Evolutionary conservation across 2,797 vertebrate genomes (phyloP).

Genomic region (Varecia variegata): DNA sequence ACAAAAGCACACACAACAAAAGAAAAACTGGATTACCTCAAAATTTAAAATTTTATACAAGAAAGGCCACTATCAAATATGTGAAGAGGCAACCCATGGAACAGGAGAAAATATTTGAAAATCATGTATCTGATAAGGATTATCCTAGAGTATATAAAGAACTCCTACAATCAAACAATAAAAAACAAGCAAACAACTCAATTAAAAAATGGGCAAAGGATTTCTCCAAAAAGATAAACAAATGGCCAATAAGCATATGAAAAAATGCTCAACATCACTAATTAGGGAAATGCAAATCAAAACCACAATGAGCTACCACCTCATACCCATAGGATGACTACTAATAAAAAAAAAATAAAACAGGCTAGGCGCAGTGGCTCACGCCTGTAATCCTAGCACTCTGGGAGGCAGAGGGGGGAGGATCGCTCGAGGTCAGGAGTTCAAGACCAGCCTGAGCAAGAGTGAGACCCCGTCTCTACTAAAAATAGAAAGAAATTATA

Average conservation of each 20-base stretch:
- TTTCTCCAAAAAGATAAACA: neutral
- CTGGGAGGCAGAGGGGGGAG: too few relatives aligned
- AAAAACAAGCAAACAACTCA: neutral
- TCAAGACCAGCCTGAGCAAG: too few relatives aligned
- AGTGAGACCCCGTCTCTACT: too few relatives aligned
- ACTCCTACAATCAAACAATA: neutral
- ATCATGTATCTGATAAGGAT: neutral
- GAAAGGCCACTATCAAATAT: neutral
- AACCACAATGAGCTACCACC: neutral
- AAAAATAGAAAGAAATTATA: too few relatives aligned
- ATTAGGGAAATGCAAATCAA: neutral
- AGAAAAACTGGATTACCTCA: neutral
- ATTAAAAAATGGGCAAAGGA: neutral
- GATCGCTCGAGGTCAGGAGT: too few relatives aligned
- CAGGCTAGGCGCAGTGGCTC: too few relatives aligned
- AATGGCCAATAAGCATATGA: neutral
- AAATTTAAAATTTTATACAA: neutral
- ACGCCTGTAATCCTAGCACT: too few relatives aligned
- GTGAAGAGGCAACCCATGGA: neutral
- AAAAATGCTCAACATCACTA: neutral
- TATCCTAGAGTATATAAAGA: neutral
- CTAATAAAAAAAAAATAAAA: neutral
- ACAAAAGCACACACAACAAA: neutral
- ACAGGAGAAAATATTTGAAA: neutral
- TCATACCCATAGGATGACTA: neutral